A percentile compares a stretch with the other conserved stretches of the same genome.
phyloP scores from a whole-genome alignment of 2,797 vertebrate species.

The Halcyon smyrnensis region DNA sequence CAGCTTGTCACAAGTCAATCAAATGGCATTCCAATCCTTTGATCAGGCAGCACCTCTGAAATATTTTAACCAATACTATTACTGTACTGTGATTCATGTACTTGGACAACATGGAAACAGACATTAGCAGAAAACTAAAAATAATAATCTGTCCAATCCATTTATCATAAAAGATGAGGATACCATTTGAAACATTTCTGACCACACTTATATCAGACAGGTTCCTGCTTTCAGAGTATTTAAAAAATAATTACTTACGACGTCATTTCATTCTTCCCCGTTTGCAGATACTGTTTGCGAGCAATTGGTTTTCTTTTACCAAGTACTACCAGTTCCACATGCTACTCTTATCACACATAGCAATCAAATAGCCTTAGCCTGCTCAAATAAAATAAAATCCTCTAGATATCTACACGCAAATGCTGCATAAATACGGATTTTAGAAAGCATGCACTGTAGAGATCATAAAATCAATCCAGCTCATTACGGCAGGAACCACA shows the following conservation, averaged over 20 bases:
- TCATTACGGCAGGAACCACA: background rate
- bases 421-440: background rate
- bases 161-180: background rate
- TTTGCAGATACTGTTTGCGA: background rate
- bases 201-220: background rate
- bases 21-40: background rate
- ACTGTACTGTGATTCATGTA: background rate
- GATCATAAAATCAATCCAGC: background rate
- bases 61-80: background rate
- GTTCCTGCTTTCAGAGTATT: background rate
- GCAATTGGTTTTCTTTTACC: background rate
- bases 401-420: background rate
- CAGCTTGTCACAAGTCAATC: background rate
- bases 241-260: background rate
- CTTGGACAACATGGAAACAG: background rate
- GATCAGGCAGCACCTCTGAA: background rate
- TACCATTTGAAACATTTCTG: background rate
- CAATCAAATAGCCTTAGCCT: background rate
- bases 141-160: background rate
- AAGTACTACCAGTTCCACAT: background rate
- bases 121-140: background rate
- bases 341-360: background rate
- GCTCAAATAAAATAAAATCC: background rate
- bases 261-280: background rate
- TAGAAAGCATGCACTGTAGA: background rate